Percentiles rank a stretch among this genome's conserved stretches.
Conservation (phyloP, 2,888 invertebrate genomes). For the Drosophila neotestacea region DNA sequence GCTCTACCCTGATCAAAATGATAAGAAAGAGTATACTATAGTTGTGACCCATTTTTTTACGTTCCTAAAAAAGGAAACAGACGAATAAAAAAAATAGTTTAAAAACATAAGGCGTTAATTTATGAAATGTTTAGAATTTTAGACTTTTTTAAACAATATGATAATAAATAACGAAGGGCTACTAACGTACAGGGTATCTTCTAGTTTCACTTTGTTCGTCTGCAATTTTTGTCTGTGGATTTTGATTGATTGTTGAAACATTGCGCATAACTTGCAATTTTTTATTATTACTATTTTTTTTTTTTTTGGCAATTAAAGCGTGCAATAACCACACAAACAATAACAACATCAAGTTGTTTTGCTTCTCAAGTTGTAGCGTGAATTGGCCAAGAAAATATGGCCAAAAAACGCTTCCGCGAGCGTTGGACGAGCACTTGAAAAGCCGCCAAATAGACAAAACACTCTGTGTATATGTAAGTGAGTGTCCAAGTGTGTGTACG, state of each 20-base stretch:
- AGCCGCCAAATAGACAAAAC: constrained; percentile 31
- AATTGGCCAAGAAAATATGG: constrained; percentile 31
- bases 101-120: no score
- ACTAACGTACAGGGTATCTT: constrained; percentile 7
- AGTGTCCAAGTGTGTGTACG: constrained; percentile 6
- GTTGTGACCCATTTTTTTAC: neutral
- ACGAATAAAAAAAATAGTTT: no score
- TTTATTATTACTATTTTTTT: constrained; percentile 7
- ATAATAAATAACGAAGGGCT: no score
- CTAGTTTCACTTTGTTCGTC: neutral
- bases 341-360: constrained; percentile 19
- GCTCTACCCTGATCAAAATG: constrained; percentile 1
- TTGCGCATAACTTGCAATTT: constrained; percentile 42
- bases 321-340: constrained; percentile 45
- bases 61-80: no score
- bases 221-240: constrained; percentile 1
- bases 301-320: constrained; percentile 49
- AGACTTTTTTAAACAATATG: neutral
- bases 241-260: constrained; percentile 48
- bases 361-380: constrained; percentile 21
- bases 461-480: neutral
- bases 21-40: neutral
- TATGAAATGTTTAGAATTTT: no score
- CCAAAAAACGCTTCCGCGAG: constrained; percentile 51
- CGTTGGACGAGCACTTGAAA: constrained; percentile 53